Evolutionary conservation across 2,113 vertebrate species (phyloP).

Genomic region (Onychostruthus taczanowskii): DNA sequence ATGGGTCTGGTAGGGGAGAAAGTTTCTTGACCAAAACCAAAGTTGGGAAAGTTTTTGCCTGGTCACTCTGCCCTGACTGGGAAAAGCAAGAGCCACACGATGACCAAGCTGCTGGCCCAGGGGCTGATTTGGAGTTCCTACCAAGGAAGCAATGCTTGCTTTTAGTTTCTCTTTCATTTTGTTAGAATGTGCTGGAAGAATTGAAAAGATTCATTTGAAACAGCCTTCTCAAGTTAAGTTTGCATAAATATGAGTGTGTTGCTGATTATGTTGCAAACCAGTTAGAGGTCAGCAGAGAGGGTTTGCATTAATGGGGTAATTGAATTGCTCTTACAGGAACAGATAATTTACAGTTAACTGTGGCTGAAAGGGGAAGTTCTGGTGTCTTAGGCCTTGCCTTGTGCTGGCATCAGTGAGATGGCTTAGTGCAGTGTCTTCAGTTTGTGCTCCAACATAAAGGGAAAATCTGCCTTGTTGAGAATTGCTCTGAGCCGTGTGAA

Average conservation of each 20-base stretch:
- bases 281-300: not conserved
- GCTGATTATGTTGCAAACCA: not conserved
- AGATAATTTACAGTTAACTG: not conserved
- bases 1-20: not conserved
- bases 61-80: not conserved
- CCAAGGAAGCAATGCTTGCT: not conserved
- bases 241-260: not conserved
- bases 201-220: not conserved
- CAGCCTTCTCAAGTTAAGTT: not conserved
- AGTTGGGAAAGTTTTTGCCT: not conserved
- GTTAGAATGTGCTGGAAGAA: not conserved
- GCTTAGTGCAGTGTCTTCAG: not conserved
- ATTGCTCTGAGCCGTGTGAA: not conserved
- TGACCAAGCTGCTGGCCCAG: rapidly evolving
- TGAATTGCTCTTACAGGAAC: not conserved
- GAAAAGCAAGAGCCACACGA: not conserved
- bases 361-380: not conserved
- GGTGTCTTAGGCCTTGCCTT: not conserved
- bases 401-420: not conserved
- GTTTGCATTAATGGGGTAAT: not conserved
- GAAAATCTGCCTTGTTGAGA: not conserved
- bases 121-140: rapidly evolving
- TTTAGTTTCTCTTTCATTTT: not conserved
- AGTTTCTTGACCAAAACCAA: not conserved
- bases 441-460: not conserved